phyloP scores from a whole-genome alignment of 2,113 vertebrate genomes.

The Trichomycterus rosablanca region DNA sequence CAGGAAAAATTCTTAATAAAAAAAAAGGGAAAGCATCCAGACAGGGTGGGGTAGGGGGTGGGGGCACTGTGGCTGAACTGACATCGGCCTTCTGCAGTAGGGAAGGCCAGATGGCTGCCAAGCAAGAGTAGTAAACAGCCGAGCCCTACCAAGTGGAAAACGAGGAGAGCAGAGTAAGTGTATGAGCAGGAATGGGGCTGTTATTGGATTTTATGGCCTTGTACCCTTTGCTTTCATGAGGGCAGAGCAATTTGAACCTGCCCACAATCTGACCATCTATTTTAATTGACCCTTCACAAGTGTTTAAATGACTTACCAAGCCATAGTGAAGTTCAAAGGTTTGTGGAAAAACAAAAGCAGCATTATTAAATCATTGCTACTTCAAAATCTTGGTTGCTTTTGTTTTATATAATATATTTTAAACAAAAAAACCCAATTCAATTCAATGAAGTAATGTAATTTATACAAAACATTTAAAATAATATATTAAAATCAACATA shows the following conservation, averaged over 20 bases:
- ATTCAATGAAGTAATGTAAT: too few species aligned
- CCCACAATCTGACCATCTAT: constrained; percentile 26
- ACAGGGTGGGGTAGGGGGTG: constrained; percentile 29
- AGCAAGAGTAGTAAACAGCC: constrained; percentile 55
- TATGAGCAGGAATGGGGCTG: constrained; percentile 24
- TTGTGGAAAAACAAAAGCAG: not conserved
- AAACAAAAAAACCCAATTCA: too few species aligned
- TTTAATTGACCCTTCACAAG: constrained; percentile 44
- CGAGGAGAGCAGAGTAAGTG: constrained; percentile 22
- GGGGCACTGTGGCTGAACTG: constrained; percentile 17
- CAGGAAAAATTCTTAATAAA: constrained; percentile 35
- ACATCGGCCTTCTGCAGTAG: constrained; percentile 52
- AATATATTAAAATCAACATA: too few species aligned
- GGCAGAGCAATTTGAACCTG: constrained; percentile 39
- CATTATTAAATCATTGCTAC: not conserved
- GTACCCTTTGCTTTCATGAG: constrained; percentile 37
- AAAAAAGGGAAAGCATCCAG: constrained; percentile 58
- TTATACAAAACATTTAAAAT: too few species aligned
- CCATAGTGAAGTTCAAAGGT: constrained; percentile 4
- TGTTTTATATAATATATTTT: too few species aligned
- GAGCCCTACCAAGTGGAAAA: constrained; percentile 47
- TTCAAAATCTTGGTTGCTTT: too few species aligned
- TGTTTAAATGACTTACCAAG: constrained; percentile 25
- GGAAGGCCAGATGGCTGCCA: constrained; percentile 55
- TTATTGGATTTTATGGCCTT: constrained; percentile 45